Evolutionary conservation across 37 sponge, comb jelly and placozoan species (phyloP).

Genomic region (Corticium candelabrum): DNA sequence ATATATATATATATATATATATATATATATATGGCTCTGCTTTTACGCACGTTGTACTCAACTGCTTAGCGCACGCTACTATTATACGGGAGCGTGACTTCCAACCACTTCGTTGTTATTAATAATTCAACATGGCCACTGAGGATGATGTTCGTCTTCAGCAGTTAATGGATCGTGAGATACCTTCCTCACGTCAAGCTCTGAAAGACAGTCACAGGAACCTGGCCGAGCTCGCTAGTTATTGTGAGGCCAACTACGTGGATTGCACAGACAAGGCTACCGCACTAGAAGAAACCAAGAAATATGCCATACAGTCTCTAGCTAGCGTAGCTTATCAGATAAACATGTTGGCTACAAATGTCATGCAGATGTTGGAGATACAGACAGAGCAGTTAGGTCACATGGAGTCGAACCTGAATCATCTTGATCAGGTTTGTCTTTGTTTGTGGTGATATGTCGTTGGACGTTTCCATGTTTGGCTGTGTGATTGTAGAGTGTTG

Average conservation of each 20-base stretch:
- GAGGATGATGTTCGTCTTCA: not conserved
- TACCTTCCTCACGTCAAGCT: slow-evolving; percentile 55
- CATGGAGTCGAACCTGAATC: slow-evolving; percentile 72
- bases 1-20: too few species aligned
- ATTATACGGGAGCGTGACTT: too few species aligned
- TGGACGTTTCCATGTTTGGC: too few species aligned
- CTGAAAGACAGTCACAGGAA: slow-evolving; percentile 71
- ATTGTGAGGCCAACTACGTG: slow-evolving; percentile 70
- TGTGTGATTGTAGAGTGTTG: slow-evolving; percentile 41
- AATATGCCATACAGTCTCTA: slow-evolving; percentile 86
- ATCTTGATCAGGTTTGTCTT: slow-evolving; percentile 63
- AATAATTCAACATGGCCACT: not conserved
- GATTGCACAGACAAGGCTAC: not conserved
- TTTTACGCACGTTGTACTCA: too few species aligned
- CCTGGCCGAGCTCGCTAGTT: slow-evolving; percentile 49
- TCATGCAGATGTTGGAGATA: slow-evolving; percentile 79
- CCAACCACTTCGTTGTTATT: too few species aligned
- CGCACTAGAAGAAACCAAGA: slow-evolving; percentile 65
- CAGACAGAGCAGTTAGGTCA: slow-evolving; percentile 46
- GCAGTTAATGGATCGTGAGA: not conserved
- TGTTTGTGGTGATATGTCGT: too few species aligned
- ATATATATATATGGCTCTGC: too few species aligned
- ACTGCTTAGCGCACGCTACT: too few species aligned
- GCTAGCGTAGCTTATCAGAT: slow-evolving; percentile 92
- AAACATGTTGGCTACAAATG: slow-evolving; percentile 61